Conservation (phyloP, 2,888 invertebrate species). For the Ochropacha duplaris region DNA sequence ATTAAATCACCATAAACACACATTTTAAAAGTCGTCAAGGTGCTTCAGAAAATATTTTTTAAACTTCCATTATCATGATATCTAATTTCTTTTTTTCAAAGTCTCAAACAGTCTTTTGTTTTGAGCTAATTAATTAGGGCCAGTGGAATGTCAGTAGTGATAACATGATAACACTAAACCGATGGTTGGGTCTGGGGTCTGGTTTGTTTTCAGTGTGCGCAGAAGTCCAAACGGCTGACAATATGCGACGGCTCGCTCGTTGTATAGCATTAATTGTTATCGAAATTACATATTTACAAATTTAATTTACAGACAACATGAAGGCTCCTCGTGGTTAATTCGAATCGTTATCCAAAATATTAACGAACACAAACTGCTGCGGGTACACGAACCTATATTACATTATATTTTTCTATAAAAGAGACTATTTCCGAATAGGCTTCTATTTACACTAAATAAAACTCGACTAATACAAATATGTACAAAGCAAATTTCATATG, state of each 20-base stretch:
- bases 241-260: slow-evolving; percentile 69
- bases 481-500: slow-evolving; percentile 55
- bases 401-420: slow-evolving; percentile 25
- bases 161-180: slow-evolving; percentile 30
- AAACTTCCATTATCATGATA: slow-evolving; percentile 59
- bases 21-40: slow-evolving; percentile 71
- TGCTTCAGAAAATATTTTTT: slow-evolving; percentile 77
- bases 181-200: slow-evolving; percentile 22
- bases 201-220: slow-evolving; percentile 58
- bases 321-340: slow-evolving; percentile 69
- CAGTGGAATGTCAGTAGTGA: slow-evolving; percentile 74
- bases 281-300: slow-evolving; percentile 78
- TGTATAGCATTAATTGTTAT: slow-evolving; percentile 72
- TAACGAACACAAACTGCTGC: slow-evolving; percentile 53
- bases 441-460: slow-evolving; percentile 41
- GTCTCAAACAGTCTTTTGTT: slow-evolving; percentile 78
- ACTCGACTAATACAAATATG: slow-evolving; percentile 63
- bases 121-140: slow-evolving; percentile 77
- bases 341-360: slow-evolving; percentile 57
- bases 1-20: slow-evolving; percentile 79
- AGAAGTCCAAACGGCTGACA: slow-evolving; percentile 75
- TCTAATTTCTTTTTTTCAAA: slow-evolving; percentile 63
- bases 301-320: slow-evolving; percentile 66
- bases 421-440: slow-evolving; percentile 22
- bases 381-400: slow-evolving; percentile 14